A percentile compares a stretch with the other conserved stretches of the same genome.
These are phyloP conservation scores for Cantharis lateralis DNA, from an alignment of 2,888 invertebrate genomes.

Conservation along the genomic window DNA sequence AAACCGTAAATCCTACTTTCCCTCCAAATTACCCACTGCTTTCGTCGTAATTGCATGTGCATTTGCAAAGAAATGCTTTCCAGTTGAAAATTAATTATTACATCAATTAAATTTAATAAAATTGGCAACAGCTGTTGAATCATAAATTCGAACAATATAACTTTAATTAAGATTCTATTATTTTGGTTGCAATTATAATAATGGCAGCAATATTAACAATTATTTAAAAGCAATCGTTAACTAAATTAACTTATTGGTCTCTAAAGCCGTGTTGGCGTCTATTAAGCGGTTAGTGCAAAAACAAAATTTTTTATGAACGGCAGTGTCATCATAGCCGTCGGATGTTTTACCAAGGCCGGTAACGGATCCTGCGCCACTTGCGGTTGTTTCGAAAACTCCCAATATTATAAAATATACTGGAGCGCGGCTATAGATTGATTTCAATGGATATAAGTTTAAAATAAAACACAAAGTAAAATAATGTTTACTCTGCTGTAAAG, in stretches of 20 bases:
- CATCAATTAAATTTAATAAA: not conserved
- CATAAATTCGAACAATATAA: not conserved
- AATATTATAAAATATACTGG: too few relatives aligned
- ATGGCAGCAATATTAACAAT: not conserved
- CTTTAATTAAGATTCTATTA: not conserved
- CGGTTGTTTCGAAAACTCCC: too few relatives aligned
- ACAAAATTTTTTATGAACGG: not conserved
- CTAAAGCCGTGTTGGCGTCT: not conserved
- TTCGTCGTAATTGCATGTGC: not conserved
- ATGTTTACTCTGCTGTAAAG: too few relatives aligned
- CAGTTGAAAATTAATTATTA: not conserved
- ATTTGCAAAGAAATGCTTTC: not conserved
- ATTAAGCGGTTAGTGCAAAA: not conserved
- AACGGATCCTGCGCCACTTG: too few relatives aligned
- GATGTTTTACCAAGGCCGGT: too few relatives aligned
- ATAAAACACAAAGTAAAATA: too few relatives aligned
- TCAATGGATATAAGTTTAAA: too few relatives aligned
- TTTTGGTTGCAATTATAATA: not conserved
- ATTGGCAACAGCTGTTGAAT: not conserved
- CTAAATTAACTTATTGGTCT: not conserved
- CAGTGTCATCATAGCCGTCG: not conserved
- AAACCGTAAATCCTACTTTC: not conserved
- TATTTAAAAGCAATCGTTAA: not conserved
- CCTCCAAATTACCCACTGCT: not conserved
- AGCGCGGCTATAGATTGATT: too few relatives aligned